Evolutionary conservation across 2,888 invertebrate species (phyloP).

Genomic region (Bombyx huttoni): DNA sequence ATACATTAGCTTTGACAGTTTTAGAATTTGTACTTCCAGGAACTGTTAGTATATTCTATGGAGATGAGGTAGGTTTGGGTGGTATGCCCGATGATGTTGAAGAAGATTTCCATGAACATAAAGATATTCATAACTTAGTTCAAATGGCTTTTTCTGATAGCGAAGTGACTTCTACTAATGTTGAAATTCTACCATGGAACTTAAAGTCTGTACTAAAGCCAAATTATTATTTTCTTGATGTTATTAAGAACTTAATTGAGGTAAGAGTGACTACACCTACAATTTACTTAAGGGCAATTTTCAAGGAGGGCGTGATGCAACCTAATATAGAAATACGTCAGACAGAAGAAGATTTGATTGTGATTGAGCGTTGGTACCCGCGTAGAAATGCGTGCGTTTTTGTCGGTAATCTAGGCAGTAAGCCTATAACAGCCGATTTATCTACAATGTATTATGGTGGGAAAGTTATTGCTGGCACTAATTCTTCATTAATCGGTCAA

Average conservation of each 20-base stretch:
- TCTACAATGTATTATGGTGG: conserved; percentile 85
- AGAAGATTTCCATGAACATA: conserved; percentile 71
- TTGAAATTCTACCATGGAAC: conserved; percentile 76
- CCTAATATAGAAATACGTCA: conserved; percentile 80
- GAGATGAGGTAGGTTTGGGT: conserved; percentile 87
- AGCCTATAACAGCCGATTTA: conserved; percentile 76
- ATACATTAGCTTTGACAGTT: conserved; percentile 77
- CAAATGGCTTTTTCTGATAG: conserved; percentile 77
- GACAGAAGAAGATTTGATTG: conserved; percentile 75
- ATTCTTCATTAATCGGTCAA: conserved; percentile 42
- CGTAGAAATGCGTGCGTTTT: conserved; percentile 83
- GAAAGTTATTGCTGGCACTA: conserved; percentile 52
- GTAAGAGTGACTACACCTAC: conserved; percentile 77
- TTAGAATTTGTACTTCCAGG: conserved; percentile 88
- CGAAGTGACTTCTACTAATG: conserved; percentile 33
- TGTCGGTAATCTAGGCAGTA: conserved; percentile 79
- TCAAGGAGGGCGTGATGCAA: conserved; percentile 74
- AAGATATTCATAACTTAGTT: conserved; percentile 77
- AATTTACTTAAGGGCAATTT: conserved; percentile 80
- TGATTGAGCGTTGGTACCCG: conserved; percentile 84
- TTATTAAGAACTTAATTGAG: conserved; percentile 72
- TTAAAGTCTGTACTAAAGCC: conserved; percentile 65
- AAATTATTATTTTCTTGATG: conserved; percentile 62
- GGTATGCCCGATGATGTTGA: conserved; percentile 68
- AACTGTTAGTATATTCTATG: conserved; percentile 90